Evolutionary conservation across 1,140 invertebrate genomes (phyloP), one percentile per base, ranked within the genome.

Genomic region (Euura saliciscinereae): DNA sequence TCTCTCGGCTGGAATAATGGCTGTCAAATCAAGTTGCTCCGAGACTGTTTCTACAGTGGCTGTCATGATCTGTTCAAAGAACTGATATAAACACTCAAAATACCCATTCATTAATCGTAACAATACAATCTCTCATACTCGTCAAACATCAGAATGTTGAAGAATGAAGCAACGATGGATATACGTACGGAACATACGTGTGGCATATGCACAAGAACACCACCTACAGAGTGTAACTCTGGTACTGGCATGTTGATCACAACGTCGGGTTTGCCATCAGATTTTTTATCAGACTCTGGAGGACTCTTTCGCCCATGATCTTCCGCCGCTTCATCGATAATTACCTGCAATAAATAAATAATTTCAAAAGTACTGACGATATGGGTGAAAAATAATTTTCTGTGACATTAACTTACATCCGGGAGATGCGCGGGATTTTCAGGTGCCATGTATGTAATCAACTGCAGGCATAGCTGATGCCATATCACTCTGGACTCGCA

Each of bases 401-500:
- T 44, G 72, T 74, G 43, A 69, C 43, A 46, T 69, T 43, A 70
- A 88, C 90, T 91, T 89, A 95, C 94, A 87, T 95, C 93, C n/a
- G 93, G 93, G 51, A 92, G 92, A 80, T 92, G 88, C n/a, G 91
- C 91, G 1, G 92, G 91, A 80, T 91, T 91, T 78, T 92, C 89
- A 0, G 94, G 94, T 65, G 92, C 93, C 83, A 96, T 91, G 78
- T 95, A 94, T 76, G 93, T 91, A 66, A 97, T 90, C 11, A 97
- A 86, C 77, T 95, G 91, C 44, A 95, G 90, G 59, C 94, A 93
- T 10, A 98, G 85, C 84, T 99, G 97, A 87, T 98, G 96, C 93
- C 97, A 98, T 82, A 98, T 93, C 6, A 97, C 94, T 66, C 93
- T 93, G 65, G 97, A 94, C 84, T 98, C 96, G 86, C 98, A 99